These are phyloP conservation scores for Nomada fucata DNA, from an alignment of 2,888 invertebrate species.

Conservation along the genomic window DNA sequence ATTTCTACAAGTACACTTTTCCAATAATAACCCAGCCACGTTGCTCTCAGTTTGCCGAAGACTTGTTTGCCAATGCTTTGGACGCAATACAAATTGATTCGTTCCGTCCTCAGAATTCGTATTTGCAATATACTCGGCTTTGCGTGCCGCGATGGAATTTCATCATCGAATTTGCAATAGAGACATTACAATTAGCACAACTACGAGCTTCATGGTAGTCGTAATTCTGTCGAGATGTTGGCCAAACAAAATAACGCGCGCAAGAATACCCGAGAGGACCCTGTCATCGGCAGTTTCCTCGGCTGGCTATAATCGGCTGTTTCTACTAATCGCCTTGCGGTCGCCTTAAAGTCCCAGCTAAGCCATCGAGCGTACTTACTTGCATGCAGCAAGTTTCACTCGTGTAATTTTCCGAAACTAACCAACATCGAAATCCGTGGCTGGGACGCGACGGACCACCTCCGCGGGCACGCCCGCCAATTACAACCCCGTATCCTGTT, in stretches of 20 bases:
- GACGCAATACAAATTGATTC: too few relatives aligned
- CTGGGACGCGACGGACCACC: constrained; percentile 1
- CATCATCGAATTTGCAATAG: too few relatives aligned
- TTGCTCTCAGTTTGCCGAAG: too few relatives aligned
- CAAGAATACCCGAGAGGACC: background rate
- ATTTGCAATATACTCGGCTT: too few relatives aligned
- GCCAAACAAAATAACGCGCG: background rate
- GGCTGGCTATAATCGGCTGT: constrained; percentile 44
- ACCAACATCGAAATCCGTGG: constrained; percentile 15
- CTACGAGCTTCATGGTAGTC: background rate
- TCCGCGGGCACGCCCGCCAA: constrained; percentile 7
- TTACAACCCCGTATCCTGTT: constrained; percentile 23
- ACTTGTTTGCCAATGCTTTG: too few relatives aligned
- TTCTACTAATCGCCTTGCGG: constrained; percentile 44
- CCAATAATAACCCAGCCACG: too few relatives aligned
- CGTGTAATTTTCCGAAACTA: constrained; percentile 3
- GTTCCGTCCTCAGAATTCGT: too few relatives aligned
- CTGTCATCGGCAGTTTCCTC: constrained; percentile 13
- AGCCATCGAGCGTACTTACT: constrained; percentile 11
- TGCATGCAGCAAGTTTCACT: constrained; percentile 16
- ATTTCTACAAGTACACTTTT: too few relatives aligned
- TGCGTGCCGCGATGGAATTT: too few relatives aligned
- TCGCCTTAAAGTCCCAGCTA: constrained; percentile 35
- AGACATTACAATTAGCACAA: background rate
- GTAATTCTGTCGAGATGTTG: background rate